A percentile compares a stretch with the other conserved stretches of the same genome.
These are phyloP conservation scores for Hemitrygon akajei DNA, from an alignment of 2,797 vertebrate species.

Conservation along the genomic window DNA sequence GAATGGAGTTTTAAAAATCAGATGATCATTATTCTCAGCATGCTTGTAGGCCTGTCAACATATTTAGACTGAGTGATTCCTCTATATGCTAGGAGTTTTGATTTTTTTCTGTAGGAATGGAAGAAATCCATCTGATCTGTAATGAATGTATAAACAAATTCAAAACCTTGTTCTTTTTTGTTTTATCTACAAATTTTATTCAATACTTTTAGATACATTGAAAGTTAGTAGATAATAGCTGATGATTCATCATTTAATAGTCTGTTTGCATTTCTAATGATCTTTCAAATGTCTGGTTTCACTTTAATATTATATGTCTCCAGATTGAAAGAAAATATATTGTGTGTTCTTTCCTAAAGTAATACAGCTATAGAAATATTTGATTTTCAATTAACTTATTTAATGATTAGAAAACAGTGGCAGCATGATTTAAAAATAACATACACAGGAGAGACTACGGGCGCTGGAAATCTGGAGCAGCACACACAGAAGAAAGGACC, in stretches of 20 bases:
- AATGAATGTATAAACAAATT: neutral
- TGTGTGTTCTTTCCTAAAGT: neutral
- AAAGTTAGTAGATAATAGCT: neutral
- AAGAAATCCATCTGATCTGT: neutral
- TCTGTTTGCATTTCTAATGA: neutral
- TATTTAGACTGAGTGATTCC: no score
- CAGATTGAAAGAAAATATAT: neutral
- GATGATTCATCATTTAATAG: neutral
- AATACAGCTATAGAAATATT: neutral
- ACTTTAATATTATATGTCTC: neutral
- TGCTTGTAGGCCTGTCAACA: no score
- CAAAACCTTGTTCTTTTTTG: neutral
- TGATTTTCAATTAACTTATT: neutral
- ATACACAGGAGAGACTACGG: no score
- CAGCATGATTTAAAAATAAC: neutral
- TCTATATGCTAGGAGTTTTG: neutral
- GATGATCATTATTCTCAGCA: conserved; percentile 2
- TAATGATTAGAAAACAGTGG: neutral
- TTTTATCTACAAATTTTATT: neutral
- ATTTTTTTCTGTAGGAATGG: neutral
- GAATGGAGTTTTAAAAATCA: neutral
- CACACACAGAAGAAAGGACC: no score
- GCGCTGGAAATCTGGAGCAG: no score
- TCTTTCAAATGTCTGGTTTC: neutral
- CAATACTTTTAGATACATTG: neutral